Evolutionary conservation across 2,113 vertebrate species (phyloP).

Genomic region (Maccullochella peelii): DNA sequence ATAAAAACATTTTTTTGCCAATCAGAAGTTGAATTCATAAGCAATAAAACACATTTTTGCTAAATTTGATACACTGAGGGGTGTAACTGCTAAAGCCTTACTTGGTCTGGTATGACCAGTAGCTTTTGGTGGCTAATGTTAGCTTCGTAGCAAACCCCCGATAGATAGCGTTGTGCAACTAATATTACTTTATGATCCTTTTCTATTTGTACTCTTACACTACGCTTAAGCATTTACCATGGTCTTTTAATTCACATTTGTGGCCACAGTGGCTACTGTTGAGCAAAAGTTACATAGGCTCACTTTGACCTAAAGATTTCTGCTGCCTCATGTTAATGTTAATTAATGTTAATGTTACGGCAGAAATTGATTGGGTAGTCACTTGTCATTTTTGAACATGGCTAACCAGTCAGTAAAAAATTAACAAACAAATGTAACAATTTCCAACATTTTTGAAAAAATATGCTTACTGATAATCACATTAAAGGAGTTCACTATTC

Average conservation of each 20-base stretch:
- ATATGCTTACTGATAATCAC: background rate
- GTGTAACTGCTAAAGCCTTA: background rate
- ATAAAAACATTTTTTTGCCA: background rate
- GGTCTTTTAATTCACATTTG: background rate
- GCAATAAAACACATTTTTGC: background rate
- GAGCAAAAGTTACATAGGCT: background rate
- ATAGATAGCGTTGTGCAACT: background rate
- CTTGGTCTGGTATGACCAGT: background rate
- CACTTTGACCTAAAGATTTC: background rate
- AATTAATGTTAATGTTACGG: background rate
- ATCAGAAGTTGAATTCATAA: background rate
- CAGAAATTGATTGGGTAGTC: too few relatives aligned
- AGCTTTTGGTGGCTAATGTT: background rate
- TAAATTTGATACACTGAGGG: background rate
- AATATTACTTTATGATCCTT: background rate
- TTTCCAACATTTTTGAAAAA: background rate
- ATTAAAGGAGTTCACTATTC: background rate
- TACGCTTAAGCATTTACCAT: background rate
- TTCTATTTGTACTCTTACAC: background rate
- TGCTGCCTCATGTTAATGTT: background rate
- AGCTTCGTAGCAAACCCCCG: background rate
- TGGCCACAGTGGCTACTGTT: background rate
- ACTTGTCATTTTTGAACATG: background rate
- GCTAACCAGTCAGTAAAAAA: background rate
- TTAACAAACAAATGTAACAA: background rate